Percentiles rank a stretch among this genome's conserved stretches.
These are phyloP conservation scores for Catharus fuscescens DNA, from an alignment of 2,113 vertebrate genomes.

Conservation along the genomic window DNA sequence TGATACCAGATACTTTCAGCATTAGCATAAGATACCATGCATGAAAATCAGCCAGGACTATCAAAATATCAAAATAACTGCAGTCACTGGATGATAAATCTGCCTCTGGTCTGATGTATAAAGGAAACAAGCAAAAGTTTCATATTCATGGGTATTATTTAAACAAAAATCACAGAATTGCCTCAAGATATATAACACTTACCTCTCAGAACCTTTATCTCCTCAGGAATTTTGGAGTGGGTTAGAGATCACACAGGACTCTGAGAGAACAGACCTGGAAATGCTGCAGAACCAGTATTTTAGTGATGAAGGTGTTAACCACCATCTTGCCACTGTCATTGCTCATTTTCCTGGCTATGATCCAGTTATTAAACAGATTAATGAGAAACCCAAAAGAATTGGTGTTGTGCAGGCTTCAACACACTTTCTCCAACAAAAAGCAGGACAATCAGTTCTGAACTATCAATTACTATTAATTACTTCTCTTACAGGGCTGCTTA, in stretches of 20 bases:
- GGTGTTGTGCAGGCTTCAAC: not conserved
- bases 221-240: not conserved
- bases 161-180: not conserved
- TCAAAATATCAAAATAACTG: slow-evolving; percentile 60
- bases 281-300: not conserved
- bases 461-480: not conserved
- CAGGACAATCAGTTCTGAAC: not conserved
- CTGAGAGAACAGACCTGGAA: not conserved
- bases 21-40: slow-evolving; percentile 38
- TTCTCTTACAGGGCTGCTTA: not conserved
- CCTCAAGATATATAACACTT: not conserved
- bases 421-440: not conserved
- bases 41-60: slow-evolving; percentile 63
- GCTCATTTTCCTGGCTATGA: not conserved
- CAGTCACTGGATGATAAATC: not conserved
- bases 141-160: not conserved
- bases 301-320: not conserved
- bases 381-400: not conserved
- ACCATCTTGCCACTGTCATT: not conserved
- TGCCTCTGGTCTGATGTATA: not conserved
- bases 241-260: not conserved
- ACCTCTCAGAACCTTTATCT: not conserved
- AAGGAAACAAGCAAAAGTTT: not conserved
- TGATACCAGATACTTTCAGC: slow-evolving; percentile 58
- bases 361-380: not conserved